Base-by-base conservation (phyloP, 2,113 vertebrate genomes). In the Xenotilapia leptura region DNA sequence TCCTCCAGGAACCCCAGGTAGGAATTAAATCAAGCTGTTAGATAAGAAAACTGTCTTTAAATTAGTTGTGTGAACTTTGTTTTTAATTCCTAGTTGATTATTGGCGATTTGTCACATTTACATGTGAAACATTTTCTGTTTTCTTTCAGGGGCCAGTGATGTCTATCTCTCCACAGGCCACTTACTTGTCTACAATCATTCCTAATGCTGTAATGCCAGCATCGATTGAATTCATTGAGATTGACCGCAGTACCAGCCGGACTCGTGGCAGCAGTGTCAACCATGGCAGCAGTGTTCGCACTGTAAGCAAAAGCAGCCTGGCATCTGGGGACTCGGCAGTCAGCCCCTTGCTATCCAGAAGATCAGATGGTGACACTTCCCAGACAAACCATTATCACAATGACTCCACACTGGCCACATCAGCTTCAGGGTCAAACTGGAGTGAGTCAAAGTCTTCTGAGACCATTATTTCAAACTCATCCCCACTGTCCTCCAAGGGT, bases 141-240 rank as follows among this genome's bases (percentile, higher is more conserved):
- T 54, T 60, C 28, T 45, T 83, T 9, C 21, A 96, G 93, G 96
- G 97, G 68, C 98, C 98, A 0, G 98, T 98, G 83, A 98, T 99
- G 96, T 99, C 98, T 80, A 98, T 99, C 92, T 99, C 98, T 0
- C 98, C 98, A 9, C 98, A 99, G 94, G 98, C 97, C 81, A 98
- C 98, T 21, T 99, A 99, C 94, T 90, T 99, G 95, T 99, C 98
- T 3, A 99, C 98, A 89, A 98, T 99, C 92, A 99, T 99, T 86
- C 98, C 98, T 4, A 98, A 99, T 1, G 98, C 98, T 0, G 95
- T 99, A 82, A 93, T 99, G 90, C 98, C 98, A 0, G 97, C 97
- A 79, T 97, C 97, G 0, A 95, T 99, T 95, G 98, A 99, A 0
- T 97, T 99, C 77, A 98, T 99, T 62, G 97, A 98, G 82, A 97